Evolutionary conservation across 2,113 vertebrate species (phyloP), one percentile per base, ranked within the genome.

Genomic region (Leucosticte australis): DNA sequence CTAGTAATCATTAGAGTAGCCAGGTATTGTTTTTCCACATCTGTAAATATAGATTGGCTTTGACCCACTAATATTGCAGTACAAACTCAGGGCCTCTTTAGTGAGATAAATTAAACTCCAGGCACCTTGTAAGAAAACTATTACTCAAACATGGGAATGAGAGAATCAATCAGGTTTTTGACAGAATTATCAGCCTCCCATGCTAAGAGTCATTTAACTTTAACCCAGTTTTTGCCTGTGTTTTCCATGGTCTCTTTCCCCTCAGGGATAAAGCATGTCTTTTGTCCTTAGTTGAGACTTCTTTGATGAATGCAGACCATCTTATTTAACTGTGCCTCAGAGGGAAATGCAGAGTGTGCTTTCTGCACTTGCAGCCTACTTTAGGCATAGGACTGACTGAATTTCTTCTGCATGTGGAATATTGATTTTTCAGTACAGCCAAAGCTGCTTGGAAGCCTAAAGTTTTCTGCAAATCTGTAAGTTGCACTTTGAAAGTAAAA

Each of bases 51-150:
- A 80, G 69, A 73, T 50, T 90, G 56, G 84, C 59, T 92, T 94
- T 81, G 44, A 64, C 60, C 62, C n/a, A 53, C 94, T 92, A 92
- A 64, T 80, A 42, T 33, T 60, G 41, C 63, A 76, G 6, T 49
- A 69, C 10, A 87, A 92, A 85, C 47, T 52, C 44, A 22, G 80
- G 80, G 49, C 24, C 65, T 75, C 15, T 87, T 88, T 26, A 91
- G 59, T 71, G 53, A 84, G 49, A 63, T 88, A 96, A 75, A 95
- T 91, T 52, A 85, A 90, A 92, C 57, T 71, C 41, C 33, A 52
- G 21, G 13, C 9, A 74, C 22, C 89, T 89, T 62, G 41, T 79
- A 69, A 52, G 76, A 76, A 77, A 92, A 63, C 73, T 64, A 85
- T 89, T 83, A 28, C 37, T 80, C 56, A 52, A 64, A 44, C 28